Conservation (phyloP, 1,140 invertebrate species). For the Choristoneura fumiferana region DNA sequence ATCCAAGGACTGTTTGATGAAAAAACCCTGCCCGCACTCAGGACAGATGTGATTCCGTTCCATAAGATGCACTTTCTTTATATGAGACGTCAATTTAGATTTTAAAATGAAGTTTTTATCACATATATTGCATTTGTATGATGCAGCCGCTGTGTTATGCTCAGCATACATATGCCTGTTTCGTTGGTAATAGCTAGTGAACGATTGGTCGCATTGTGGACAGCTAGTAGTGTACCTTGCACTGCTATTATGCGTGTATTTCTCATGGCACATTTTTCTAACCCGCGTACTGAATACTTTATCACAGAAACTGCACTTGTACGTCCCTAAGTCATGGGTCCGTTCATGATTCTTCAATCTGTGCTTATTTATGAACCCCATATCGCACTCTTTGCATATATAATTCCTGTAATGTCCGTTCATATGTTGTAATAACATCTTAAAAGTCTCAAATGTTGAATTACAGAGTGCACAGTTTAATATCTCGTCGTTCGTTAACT, state of each 20-base stretch:
- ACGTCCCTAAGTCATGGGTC: constrained; percentile 54
- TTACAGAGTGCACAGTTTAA: constrained; percentile 55
- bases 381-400: constrained; percentile 88
- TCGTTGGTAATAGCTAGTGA: constrained; percentile 61
- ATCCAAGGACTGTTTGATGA: constrained; percentile 56
- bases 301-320: constrained; percentile 66
- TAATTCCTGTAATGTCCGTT: constrained; percentile 78
- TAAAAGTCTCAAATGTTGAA: constrained; percentile 60
- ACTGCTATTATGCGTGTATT: constrained; percentile 55
- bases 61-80: constrained; percentile 66
- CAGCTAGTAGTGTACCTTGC: constrained; percentile 60
- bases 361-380: constrained; percentile 81
- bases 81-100: constrained; percentile 58
- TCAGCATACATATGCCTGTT: constrained; percentile 62
- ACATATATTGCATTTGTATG: constrained; percentile 66
- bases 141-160: constrained; percentile 45
- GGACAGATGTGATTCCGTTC: constrained; percentile 59
- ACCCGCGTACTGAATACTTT: constrained; percentile 64
- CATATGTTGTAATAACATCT: constrained; percentile 68
- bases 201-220: constrained; percentile 54
- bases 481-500: constrained; percentile 44
- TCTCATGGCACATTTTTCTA: constrained; percentile 54
- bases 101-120: constrained; percentile 61
- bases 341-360: constrained; percentile 75
- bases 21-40: constrained; percentile 58